Conservation (phyloP, 2,797 vertebrate genomes). For the Manis pentadactyla region DNA sequence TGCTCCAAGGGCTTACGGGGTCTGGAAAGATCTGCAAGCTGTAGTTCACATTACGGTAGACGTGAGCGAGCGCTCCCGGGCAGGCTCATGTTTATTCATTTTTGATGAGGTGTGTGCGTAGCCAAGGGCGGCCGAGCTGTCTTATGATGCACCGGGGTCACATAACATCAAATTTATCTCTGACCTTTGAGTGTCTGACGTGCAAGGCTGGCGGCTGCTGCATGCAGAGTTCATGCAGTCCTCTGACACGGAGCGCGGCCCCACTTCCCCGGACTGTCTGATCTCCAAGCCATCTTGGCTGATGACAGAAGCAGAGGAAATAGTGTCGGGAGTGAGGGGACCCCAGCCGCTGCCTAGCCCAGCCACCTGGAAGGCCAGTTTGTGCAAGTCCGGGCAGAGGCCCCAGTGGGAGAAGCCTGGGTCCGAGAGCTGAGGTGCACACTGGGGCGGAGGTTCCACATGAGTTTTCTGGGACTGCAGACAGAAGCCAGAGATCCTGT, state of each 20-base stretch:
- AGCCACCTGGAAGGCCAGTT: not conserved
- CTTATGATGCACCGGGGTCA: slow-evolving; percentile 49
- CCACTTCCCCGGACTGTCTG: rapidly evolving
- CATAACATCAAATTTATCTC: slow-evolving; percentile 7
- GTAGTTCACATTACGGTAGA: slow-evolving; percentile 58
- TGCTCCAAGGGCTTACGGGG: slow-evolving; percentile 48
- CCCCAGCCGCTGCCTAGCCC: not conserved
- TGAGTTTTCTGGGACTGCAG: not conserved
- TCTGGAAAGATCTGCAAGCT: slow-evolving; percentile 66
- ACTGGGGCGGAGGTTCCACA: rapidly evolving
- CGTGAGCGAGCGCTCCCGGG: not conserved
- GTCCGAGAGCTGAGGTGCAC: rapidly evolving
- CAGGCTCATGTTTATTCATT: slow-evolving; percentile 77
- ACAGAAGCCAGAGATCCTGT: not conserved
- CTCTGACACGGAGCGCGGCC: not conserved
- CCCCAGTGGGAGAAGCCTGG: no score
- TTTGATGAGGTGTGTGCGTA: not conserved
- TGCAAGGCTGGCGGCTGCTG: not conserved
- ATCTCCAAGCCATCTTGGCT: not conserved
- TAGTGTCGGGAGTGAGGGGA: not conserved
- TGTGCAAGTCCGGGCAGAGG: no score
- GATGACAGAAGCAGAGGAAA: not conserved
- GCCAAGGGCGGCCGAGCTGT: slow-evolving; percentile 61
- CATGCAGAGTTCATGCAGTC: slow-evolving; percentile 23
- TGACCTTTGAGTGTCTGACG: slow-evolving; percentile 58